These are phyloP conservation scores for Ornithoptera alexandrae DNA, from an alignment of 2,888 invertebrate genomes.

Conservation along the genomic window DNA sequence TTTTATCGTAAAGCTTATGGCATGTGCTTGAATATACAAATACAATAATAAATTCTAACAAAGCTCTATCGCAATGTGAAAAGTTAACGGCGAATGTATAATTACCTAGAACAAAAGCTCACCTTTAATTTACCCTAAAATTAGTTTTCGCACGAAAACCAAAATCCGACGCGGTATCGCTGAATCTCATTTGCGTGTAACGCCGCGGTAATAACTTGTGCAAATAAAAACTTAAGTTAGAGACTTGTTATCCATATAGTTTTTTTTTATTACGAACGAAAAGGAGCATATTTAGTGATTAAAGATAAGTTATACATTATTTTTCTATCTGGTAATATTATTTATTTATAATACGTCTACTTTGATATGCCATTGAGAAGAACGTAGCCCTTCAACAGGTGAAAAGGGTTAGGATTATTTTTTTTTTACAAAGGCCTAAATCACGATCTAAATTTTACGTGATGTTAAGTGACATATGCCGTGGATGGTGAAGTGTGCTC, in stretches of 20 bases:
- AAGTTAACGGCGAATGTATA: neutral
- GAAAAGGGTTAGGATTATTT: too few species aligned
- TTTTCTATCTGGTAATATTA: too few species aligned
- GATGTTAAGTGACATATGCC: neutral
- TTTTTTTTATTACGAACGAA: neutral
- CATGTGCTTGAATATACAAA: too few species aligned
- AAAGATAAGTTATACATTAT: too few species aligned
- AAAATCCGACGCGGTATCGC: neutral
- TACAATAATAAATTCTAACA: conserved; percentile 26
- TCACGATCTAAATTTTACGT: neutral
- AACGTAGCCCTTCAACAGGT: too few species aligned
- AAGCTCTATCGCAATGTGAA: neutral
- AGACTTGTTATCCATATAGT: neutral
- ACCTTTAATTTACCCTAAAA: conserved; percentile 7
- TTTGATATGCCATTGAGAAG: too few species aligned
- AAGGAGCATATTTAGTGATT: too few species aligned
- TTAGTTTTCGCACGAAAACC: conserved; percentile 3
- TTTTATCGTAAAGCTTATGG: too few species aligned
- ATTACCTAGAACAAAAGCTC: conserved; percentile 1
- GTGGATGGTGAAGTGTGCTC: neutral
- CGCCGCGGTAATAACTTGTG: neutral
- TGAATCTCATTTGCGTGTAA: neutral
- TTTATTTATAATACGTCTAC: too few species aligned
- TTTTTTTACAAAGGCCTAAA: neutral
- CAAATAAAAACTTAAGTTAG: neutral